These are phyloP conservation scores for Diaperis boleti DNA, from an alignment of 2,888 invertebrate genomes.

Conservation along the genomic window DNA sequence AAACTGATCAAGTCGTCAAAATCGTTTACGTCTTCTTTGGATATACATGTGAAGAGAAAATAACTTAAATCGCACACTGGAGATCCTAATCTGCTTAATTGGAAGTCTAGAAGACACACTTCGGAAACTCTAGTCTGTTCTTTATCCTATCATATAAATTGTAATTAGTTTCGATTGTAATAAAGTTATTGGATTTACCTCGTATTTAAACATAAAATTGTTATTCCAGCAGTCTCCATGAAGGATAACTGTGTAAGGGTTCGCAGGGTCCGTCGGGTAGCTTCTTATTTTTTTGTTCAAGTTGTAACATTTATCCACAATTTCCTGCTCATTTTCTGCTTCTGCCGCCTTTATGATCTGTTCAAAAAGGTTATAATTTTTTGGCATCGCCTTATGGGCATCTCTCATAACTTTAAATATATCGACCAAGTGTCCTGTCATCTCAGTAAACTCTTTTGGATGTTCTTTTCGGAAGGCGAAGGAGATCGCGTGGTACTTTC, in stretches of 20 bases:
- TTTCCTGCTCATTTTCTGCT: slow-evolving; percentile 10
- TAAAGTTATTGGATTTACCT: no score
- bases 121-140: no score
- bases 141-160: no score
- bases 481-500: slow-evolving; percentile 48
- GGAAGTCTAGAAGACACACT: slow-evolving; percentile 49
- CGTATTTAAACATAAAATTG: slow-evolving; percentile 40
- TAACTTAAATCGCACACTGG: slow-evolving; percentile 58
- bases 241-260: slow-evolving; percentile 28
- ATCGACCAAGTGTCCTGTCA: slow-evolving; percentile 26
- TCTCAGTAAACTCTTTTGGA: slow-evolving; percentile 36
- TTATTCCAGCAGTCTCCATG: slow-evolving; percentile 45
- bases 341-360: neutral
- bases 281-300: neutral
- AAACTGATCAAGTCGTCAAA: slow-evolving; percentile 52
- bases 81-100: slow-evolving; percentile 44
- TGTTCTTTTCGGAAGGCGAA: slow-evolving; percentile 46
- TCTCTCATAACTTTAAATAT: slow-evolving; percentile 14
- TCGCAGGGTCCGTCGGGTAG: neutral
- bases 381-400: neutral
- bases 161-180: no score
- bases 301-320: slow-evolving; percentile 8
- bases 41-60: slow-evolving; percentile 53
- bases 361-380: neutral
- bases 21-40: slow-evolving; percentile 49